Percentiles rank a stretch among this genome's conserved stretches.
Conservation (phyloP, 2,888 invertebrate genomes). For the Zelleria hepariella region DNA sequence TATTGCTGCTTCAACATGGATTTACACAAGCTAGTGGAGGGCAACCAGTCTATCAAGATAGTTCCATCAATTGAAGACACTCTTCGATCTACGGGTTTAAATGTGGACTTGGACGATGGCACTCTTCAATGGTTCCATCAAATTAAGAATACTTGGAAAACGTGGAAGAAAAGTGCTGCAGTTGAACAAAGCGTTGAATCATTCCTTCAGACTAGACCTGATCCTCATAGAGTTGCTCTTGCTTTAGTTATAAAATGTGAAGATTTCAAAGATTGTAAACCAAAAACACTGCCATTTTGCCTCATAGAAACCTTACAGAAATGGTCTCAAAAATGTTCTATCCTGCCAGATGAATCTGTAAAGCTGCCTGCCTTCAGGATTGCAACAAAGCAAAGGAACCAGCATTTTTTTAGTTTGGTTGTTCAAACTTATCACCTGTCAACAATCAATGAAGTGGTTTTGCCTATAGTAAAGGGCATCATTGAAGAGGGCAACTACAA, state of each 20-base stretch:
- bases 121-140: constrained; percentile 51
- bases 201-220: constrained; percentile 61
- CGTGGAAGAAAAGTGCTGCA: constrained; percentile 70
- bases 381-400: constrained; percentile 77
- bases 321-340: constrained; percentile 50
- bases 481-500: constrained; percentile 72
- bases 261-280: constrained; percentile 75
- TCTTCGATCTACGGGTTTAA: constrained; percentile 43
- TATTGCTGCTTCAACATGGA: constrained; percentile 21
- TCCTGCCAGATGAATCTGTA: constrained; percentile 58
- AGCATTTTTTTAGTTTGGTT: constrained; percentile 74
- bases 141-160: constrained; percentile 52
- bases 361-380: constrained; percentile 82
- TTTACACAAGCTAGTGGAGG: constrained; percentile 36
- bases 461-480: constrained; percentile 73
- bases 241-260: constrained; percentile 73
- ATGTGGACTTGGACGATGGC: constrained; percentile 51
- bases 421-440: constrained; percentile 75
- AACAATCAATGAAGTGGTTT: constrained; percentile 73
- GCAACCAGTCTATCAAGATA: constrained; percentile 58
- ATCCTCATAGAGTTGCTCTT: constrained; percentile 74
- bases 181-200: constrained; percentile 59
- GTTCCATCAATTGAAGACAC: constrained; percentile 61
- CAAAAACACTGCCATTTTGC: constrained; percentile 73
- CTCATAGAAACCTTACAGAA: constrained; percentile 75